These are phyloP conservation scores for Epinephelus awoara DNA, from an alignment of 2,797 vertebrate species.

Conservation along the genomic window DNA sequence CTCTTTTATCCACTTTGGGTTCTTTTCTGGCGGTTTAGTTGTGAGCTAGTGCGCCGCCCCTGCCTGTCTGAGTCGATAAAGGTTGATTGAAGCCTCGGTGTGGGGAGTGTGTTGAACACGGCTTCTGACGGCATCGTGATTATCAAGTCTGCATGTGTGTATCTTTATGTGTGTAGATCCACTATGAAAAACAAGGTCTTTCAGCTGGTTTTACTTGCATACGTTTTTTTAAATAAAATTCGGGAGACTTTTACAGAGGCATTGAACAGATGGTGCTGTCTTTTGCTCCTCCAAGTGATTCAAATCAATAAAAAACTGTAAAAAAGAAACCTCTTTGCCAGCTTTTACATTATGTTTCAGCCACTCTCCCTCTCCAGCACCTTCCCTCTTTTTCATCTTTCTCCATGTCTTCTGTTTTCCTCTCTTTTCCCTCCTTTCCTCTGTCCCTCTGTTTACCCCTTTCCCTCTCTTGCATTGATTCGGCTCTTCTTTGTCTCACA, in stretches of 20 bases:
- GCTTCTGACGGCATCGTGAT: conserved; percentile 54
- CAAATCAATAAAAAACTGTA: conserved; percentile 10
- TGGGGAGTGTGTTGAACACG: conserved; percentile 66
- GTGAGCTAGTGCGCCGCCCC: conserved; percentile 58
- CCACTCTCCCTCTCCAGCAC: conserved; percentile 9
- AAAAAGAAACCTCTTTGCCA: conserved; percentile 2
- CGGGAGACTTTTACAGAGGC: conserved; percentile 17
- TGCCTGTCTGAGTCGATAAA: conserved; percentile 79
- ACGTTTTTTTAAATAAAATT: conserved; percentile 6
- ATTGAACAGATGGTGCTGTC: conserved; percentile 33
- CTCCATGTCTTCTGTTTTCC: conserved; percentile 6
- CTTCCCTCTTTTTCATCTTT: not conserved
- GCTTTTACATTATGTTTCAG: conserved; percentile 7
- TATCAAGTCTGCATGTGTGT: conserved; percentile 44
- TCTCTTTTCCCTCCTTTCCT: conserved; percentile 8
- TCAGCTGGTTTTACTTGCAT: not conserved
- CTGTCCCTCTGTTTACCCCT: conserved; percentile 19
- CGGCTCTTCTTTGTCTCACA: conserved; percentile 82
- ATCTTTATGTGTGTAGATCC: conserved; percentile 30
- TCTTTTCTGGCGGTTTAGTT: conserved; percentile 65
- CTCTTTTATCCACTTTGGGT: conserved; percentile 79
- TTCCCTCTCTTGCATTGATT: conserved; percentile 79
- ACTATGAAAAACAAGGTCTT: not conserved
- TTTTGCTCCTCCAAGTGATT: conserved; percentile 15
- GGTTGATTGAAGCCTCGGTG: conserved; percentile 75